Evolutionary conservation across 2,888 invertebrate genomes (phyloP).

Genomic region (Octonoba sinensis): DNA sequence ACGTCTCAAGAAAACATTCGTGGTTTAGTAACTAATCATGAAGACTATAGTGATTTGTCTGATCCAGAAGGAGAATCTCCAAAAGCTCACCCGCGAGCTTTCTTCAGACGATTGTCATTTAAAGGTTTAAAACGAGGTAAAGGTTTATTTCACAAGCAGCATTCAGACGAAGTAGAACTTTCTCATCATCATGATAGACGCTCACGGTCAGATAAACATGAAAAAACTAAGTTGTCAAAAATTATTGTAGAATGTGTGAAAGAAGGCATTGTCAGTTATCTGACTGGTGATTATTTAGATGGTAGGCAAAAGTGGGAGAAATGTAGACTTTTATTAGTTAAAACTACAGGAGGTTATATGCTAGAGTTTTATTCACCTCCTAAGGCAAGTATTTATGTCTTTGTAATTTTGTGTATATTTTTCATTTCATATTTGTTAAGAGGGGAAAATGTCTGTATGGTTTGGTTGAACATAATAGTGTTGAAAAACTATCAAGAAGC

Average conservation of each 20-base stretch:
- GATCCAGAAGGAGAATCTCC: constrained; percentile 81
- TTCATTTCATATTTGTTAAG: no score
- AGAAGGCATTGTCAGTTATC: constrained; percentile 92
- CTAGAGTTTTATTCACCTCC: constrained; percentile 96
- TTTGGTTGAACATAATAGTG: no score
- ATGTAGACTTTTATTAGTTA: constrained; percentile 89
- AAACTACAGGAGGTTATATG: constrained; percentile 94
- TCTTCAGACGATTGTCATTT: constrained; percentile 82
- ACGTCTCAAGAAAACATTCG: constrained; percentile 63
- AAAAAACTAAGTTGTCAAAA: constrained; percentile 62
- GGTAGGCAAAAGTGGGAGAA: constrained; percentile 92
- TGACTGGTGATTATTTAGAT: constrained; percentile 91
- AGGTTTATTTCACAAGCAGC: constrained; percentile 89
- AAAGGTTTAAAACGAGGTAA: constrained; percentile 86
- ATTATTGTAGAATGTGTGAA: constrained; percentile 93
- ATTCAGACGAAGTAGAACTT: constrained; percentile 87
- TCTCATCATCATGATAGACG: constrained; percentile 65
- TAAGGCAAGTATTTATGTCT: constrained; percentile 75
- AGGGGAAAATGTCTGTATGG: no score
- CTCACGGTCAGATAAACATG: constrained; percentile 54
- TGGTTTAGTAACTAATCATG: constrained; percentile 52
- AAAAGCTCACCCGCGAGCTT: constrained; percentile 84
- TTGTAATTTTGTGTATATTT: no score
- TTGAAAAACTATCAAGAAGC: no score
- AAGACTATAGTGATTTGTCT: constrained; percentile 77